A percentile compares a stretch with the other conserved stretches of the same genome.
phyloP scores from a whole-genome alignment of 2,797 vertebrate genomes.

The Lepus oiostolus region DNA sequence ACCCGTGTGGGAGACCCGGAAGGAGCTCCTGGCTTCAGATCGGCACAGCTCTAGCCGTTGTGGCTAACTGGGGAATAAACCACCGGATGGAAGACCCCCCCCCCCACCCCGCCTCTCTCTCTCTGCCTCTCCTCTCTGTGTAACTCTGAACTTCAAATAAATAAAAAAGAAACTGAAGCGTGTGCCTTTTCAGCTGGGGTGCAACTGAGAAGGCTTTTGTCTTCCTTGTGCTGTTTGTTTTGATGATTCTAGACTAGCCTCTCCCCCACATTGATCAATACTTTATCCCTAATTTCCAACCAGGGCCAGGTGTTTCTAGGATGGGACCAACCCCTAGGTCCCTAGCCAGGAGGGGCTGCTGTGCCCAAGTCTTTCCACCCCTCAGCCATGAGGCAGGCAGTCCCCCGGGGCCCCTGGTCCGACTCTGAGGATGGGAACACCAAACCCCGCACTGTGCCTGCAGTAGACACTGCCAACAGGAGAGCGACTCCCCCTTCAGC shows the following conservation, averaged over 20 bases:
- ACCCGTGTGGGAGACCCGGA: too few species aligned
- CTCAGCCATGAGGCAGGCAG: background rate
- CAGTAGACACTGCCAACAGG: background rate
- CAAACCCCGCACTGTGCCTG: background rate
- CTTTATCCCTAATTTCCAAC: background rate
- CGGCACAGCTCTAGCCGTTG: too few species aligned
- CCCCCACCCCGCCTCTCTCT: too few species aligned
- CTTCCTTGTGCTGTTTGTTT: background rate
- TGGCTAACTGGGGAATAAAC: too few species aligned
- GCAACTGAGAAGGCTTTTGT: background rate
- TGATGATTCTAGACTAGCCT: background rate
- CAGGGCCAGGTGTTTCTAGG: background rate
- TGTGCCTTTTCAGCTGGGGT: background rate
- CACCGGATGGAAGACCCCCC: too few species aligned
- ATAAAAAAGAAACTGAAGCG: too few species aligned
- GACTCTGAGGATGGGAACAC: background rate
- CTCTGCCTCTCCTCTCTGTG: too few species aligned
- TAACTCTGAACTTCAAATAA: too few species aligned
- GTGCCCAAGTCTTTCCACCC: background rate
- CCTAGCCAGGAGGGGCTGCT: background rate
- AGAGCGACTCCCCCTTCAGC: background rate
- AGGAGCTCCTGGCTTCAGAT: too few species aligned
- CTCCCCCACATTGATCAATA: background rate
- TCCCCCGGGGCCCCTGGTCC: background rate
- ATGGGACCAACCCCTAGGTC: too few species aligned